phyloP scores from a whole-genome alignment of 2,888 invertebrate genomes.

The Muschampia plurimacula region DNA sequence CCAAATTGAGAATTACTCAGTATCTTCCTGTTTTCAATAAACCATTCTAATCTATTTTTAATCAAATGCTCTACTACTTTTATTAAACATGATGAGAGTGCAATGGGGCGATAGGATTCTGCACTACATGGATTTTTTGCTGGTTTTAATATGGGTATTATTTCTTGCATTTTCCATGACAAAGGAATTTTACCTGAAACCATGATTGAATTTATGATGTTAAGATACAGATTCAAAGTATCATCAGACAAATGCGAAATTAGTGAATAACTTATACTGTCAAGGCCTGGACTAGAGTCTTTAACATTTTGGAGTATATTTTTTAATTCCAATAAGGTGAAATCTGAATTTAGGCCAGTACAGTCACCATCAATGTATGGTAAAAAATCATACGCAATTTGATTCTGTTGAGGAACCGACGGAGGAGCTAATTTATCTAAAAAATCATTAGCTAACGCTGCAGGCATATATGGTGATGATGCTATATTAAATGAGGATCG shows the following conservation, averaged over 20 bases:
- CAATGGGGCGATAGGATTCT: neutral
- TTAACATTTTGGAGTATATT: neutral
- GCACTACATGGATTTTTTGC: neutral
- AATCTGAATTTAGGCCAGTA: neutral
- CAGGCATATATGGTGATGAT: neutral
- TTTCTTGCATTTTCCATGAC: neutral
- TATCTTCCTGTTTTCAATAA: neutral
- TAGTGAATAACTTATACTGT: neutral
- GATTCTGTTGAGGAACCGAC: neutral
- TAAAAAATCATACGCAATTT: neutral
- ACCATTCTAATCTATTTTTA: too few species aligned
- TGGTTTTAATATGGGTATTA: neutral
- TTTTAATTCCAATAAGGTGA: neutral
- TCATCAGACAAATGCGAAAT: neutral
- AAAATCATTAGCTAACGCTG: conserved; percentile 2
- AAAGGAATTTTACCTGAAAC: neutral
- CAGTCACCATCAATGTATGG: neutral
- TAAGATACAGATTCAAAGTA: neutral
- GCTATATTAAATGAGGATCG: neutral
- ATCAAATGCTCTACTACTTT: too few species aligned
- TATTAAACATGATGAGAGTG: neutral
- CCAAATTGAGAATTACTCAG: too few species aligned
- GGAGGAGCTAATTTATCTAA: conserved; percentile 1
- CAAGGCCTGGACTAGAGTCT: conserved; percentile 2
- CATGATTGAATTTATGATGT: neutral